phyloP scores from a whole-genome alignment of 1,140 invertebrate species.

The Eubasilissa regina region DNA sequence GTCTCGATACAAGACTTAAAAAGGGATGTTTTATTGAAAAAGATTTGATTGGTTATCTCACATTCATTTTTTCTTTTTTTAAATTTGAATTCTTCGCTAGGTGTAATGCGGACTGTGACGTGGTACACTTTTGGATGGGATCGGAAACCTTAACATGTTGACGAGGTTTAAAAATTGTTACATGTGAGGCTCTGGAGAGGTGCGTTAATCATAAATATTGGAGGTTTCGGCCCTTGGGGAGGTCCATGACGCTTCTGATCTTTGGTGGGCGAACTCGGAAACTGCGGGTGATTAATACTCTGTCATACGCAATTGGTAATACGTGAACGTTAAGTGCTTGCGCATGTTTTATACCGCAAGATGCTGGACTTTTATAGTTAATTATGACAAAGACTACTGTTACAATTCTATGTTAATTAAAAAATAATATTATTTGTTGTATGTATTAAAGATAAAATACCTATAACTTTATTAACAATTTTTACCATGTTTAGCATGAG shows the following conservation, averaged over 20 bases:
- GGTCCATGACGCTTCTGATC: neutral
- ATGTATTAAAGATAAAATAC: too few relatives aligned
- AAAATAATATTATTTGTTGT: too few relatives aligned
- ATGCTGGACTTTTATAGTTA: too few relatives aligned
- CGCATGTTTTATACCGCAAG: neutral
- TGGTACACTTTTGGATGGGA: neutral
- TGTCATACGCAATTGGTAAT: slow-evolving; percentile 6
- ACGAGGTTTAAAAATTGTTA: neutral
- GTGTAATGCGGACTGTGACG: neutral
- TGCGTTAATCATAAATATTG: neutral
- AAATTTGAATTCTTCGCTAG: neutral
- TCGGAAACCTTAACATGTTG: neutral
- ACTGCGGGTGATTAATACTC: neutral
- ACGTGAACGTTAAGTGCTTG: neutral
- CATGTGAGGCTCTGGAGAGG: neutral
- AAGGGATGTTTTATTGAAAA: neutral
- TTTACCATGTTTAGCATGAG: too few relatives aligned
- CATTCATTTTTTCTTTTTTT: neutral
- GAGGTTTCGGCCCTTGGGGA: neutral
- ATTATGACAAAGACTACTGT: too few relatives aligned
- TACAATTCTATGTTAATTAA: too few relatives aligned
- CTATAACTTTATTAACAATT: too few relatives aligned
- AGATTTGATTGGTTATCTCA: neutral
- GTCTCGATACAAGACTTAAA: neutral
- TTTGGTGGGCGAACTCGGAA: neutral